These are phyloP conservation scores for Corvus hawaiiensis DNA, from an alignment of 2,113 vertebrate genomes.

Conservation along the genomic window DNA sequence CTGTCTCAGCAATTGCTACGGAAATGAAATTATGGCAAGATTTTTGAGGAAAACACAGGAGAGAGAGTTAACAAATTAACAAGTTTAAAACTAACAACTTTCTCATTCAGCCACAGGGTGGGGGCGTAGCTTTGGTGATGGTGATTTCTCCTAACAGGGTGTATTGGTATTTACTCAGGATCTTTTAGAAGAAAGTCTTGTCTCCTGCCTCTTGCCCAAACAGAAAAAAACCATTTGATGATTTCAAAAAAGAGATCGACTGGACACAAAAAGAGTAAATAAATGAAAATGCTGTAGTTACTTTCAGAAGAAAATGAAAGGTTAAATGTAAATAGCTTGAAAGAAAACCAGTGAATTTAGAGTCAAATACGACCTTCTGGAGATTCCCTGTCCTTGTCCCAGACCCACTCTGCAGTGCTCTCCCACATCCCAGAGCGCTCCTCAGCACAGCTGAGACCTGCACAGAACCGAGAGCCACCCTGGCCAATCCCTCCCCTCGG, in stretches of 20 bases:
- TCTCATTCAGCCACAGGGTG: constrained; percentile 37
- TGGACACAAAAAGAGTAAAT: background rate
- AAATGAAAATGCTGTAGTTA: background rate
- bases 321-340: background rate
- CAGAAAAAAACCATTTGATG: background rate
- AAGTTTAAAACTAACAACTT: background rate
- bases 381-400: background rate
- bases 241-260: background rate
- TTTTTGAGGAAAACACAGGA: background rate
- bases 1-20: background rate
- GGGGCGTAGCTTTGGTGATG: constrained; percentile 20
- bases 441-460: background rate
- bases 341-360: background rate
- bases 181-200: background rate
- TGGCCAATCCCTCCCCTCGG: background rate
- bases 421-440: background rate
- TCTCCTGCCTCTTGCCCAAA: background rate
- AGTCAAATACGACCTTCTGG: background rate
- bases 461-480: background rate
- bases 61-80: background rate
- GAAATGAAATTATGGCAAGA: background rate
- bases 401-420: background rate
- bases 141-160: background rate
- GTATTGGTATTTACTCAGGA: background rate
- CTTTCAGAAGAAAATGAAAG: background rate